A percentile compares a stretch with the other conserved stretches of the same genome.
Conservation (phyloP, 2,113 vertebrate species). For the Saccopteryx bilineata region DNA sequence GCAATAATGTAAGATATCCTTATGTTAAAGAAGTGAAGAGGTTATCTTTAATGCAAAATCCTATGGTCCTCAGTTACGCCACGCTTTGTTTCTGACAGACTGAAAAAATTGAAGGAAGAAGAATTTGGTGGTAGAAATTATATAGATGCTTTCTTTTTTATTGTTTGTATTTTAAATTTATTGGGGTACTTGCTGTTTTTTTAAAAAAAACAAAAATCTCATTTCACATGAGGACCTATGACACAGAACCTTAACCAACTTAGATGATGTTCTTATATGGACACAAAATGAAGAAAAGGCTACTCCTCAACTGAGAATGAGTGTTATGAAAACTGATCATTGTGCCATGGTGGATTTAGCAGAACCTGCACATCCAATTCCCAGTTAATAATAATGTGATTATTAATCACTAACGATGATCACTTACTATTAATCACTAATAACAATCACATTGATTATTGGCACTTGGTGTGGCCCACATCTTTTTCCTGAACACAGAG, state of each 20-base stretch:
- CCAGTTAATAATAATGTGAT: background rate
- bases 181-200: no score
- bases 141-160: conserved; percentile 71
- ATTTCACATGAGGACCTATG: conserved; percentile 74
- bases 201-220: conserved; percentile 77
- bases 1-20: background rate
- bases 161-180: no score
- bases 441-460: conserved; percentile 31
- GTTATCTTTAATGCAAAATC: conserved; percentile 11
- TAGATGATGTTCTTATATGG: conserved; percentile 65
- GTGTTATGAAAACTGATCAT: background rate
- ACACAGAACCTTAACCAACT: conserved; percentile 64
- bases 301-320: background rate
- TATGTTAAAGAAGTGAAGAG: conserved; percentile 60
- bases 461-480: background rate
- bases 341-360: background rate
- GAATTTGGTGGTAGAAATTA: conserved; percentile 77
- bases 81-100: conserved; percentile 80
- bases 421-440: no score
- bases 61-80: conserved; percentile 54
- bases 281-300: conserved; percentile 38
- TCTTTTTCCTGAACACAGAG: background rate
- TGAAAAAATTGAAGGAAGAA: conserved; percentile 72
- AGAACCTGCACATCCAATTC: background rate
- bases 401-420: no score